phyloP scores from a whole-genome alignment of 2,797 vertebrate genomes.

The Meriones psammophilus region DNA sequence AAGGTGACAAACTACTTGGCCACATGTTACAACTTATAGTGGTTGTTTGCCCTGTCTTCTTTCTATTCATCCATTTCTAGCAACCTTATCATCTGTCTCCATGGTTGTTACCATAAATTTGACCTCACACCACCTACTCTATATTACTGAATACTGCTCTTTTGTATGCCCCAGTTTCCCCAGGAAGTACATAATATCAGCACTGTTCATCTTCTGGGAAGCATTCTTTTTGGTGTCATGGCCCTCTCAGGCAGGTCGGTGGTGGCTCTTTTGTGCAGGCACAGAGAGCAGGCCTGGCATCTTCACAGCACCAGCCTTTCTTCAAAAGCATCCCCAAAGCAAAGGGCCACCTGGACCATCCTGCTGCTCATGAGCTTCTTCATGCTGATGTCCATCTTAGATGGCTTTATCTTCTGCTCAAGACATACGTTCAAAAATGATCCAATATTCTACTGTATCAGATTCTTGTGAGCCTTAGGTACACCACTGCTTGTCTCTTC shows the following conservation, averaged over 20 bases:
- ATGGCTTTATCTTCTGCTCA: background rate
- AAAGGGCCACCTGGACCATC: background rate
- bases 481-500: conserved; percentile 9
- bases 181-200: too few species aligned
- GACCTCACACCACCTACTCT: background rate
- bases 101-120: too few species aligned
- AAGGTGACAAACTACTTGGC: too few species aligned
- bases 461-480: background rate
- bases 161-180: too few species aligned
- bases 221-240: background rate
- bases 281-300: background rate
- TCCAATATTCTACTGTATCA: background rate
- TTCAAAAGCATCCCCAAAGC: background rate
- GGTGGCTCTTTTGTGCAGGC: background rate
- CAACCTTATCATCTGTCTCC: background rate
- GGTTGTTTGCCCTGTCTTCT: too few species aligned
- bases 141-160: background rate
- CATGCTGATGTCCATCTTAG: background rate
- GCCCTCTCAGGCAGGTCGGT: background rate
- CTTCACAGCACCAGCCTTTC: background rate
- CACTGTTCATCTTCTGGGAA: background rate
- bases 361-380: conserved; percentile 11
- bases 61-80: background rate
- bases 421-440: background rate
- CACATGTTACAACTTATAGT: too few species aligned